Evolutionary conservation across 2,113 vertebrate species (phyloP).

Genomic region (Pomatorhinus ruficollis): DNA sequence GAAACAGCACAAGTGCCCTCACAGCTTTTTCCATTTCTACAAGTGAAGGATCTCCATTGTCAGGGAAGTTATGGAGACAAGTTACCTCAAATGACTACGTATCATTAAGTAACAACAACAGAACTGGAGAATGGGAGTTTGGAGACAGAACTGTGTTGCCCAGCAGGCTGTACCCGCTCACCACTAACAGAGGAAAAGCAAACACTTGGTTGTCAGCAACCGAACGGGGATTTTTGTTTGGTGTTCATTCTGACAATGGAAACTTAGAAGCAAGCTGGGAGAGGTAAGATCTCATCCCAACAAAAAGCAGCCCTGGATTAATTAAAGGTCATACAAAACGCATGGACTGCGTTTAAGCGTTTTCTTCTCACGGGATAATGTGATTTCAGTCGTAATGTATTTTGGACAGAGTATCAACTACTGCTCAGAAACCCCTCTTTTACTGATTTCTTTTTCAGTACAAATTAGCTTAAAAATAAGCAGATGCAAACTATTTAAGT

Average conservation of each 20-base stretch:
- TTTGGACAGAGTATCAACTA: neutral
- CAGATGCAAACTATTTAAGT: neutral
- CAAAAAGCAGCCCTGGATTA: neutral
- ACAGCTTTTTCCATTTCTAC: neutral
- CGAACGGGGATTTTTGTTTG: neutral
- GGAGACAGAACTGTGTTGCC: neutral
- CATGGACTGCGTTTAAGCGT: neutral
- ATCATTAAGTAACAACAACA: neutral
- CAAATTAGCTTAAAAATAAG: neutral
- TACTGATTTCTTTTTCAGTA: neutral
- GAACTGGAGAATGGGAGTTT: neutral
- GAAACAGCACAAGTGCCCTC: neutral
- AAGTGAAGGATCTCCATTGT: neutral
- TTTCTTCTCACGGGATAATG: neutral
- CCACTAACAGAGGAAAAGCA: neutral
- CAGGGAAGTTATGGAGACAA: neutral
- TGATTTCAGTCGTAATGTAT: neutral
- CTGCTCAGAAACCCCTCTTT: neutral
- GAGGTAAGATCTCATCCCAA: neutral
- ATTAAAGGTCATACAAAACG: neutral
- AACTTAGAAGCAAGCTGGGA: neutral
- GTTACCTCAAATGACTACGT: neutral
- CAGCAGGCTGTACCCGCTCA: neutral
- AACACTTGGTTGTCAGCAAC: slow-evolving; percentile 6
- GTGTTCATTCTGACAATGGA: neutral